A percentile compares a stretch with the other conserved stretches of the same genome.
Conservation (phyloP, 92 coral and sea anemone species). For the Micromussa lordhowensis region DNA sequence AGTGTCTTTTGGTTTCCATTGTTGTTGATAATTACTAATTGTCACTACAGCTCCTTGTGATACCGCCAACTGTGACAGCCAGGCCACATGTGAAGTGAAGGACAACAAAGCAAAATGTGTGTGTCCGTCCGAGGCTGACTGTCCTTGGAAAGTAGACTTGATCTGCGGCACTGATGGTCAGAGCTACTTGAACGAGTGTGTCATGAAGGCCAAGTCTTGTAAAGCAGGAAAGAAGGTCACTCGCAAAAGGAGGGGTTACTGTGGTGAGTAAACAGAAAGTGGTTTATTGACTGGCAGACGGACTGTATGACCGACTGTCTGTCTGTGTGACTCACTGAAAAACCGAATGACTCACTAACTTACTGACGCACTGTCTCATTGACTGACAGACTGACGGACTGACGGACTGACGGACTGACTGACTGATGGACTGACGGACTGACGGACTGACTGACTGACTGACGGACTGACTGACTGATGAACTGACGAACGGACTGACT, state of each 20-base stretch:
- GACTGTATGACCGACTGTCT: not conserved
- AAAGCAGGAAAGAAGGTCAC: slow-evolving; percentile 62
- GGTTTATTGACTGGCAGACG: not conserved
- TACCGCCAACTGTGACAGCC: slow-evolving; percentile 60
- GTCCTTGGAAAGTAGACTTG: slow-evolving; percentile 76
- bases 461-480: not conserved
- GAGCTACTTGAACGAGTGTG: slow-evolving; percentile 85
- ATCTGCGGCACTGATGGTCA: slow-evolving; percentile 94
- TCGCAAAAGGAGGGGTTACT: slow-evolving; percentile 74
- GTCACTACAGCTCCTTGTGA: slow-evolving; percentile 70
- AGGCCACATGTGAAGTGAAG: slow-evolving; percentile 71
- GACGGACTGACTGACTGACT: not conserved
- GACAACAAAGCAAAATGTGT: slow-evolving; percentile 72
- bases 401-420: not conserved
- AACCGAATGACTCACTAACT: not conserved
- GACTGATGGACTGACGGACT: not conserved
- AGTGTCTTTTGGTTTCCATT: not conserved
- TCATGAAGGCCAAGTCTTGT: slow-evolving; percentile 86
- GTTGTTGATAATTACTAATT: not conserved
- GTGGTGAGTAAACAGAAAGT: slow-evolving; percentile 67
- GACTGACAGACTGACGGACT: not conserved
- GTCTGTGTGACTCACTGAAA: not conserved
- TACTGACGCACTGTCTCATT: not conserved
- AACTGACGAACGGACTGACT: not conserved
- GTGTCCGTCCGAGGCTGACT: slow-evolving; percentile 76